Percentiles rank a stretch among this genome's conserved stretches.
phyloP scores from a whole-genome alignment of 2,888 invertebrate genomes.

The Brassicogethes aeneus region DNA sequence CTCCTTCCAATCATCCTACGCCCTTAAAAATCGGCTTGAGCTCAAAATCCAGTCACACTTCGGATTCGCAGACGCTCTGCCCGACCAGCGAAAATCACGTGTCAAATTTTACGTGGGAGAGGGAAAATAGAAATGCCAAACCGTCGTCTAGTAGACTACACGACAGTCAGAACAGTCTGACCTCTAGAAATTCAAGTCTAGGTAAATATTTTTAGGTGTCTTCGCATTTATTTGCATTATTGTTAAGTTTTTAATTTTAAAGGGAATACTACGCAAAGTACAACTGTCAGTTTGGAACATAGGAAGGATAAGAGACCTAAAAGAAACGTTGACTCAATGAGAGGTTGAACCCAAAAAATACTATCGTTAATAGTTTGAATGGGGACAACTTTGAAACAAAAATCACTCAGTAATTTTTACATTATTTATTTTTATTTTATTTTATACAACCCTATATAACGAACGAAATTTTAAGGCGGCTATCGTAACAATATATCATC shows the following conservation, averaged over 20 bases:
- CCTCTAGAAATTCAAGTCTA: slow-evolving; percentile 23
- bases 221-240: not conserved
- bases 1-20: slow-evolving; percentile 14
- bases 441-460: too few relatives aligned
- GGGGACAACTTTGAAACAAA: slow-evolving; percentile 37
- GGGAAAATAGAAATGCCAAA: slow-evolving; percentile 22
- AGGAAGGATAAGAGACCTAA: slow-evolving; percentile 24
- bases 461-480: too few relatives aligned
- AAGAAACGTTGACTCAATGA: slow-evolving; percentile 21
- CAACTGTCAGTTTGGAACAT: slow-evolving; percentile 36
- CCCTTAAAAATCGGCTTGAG: slow-evolving; percentile 29
- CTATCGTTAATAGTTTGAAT: slow-evolving; percentile 29
- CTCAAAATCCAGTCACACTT: slow-evolving; percentile 33
- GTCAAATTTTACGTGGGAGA: slow-evolving; percentile 24
- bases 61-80: slow-evolving; percentile 28
- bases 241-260: not conserved
- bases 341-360: slow-evolving; percentile 30
- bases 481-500: too few relatives aligned
- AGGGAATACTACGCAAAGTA: slow-evolving; percentile 40
- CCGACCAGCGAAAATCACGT: slow-evolving; percentile 13
- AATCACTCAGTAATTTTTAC: slow-evolving; percentile 20
- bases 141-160: slow-evolving; percentile 28
- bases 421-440: too few relatives aligned
- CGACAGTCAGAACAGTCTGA: slow-evolving; percentile 39
- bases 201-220: slow-evolving; percentile 1